These are phyloP conservation scores for Anthopleura xanthogrammica DNA, from an alignment of 92 coral and sea anemone species.

Conservation along the genomic window DNA sequence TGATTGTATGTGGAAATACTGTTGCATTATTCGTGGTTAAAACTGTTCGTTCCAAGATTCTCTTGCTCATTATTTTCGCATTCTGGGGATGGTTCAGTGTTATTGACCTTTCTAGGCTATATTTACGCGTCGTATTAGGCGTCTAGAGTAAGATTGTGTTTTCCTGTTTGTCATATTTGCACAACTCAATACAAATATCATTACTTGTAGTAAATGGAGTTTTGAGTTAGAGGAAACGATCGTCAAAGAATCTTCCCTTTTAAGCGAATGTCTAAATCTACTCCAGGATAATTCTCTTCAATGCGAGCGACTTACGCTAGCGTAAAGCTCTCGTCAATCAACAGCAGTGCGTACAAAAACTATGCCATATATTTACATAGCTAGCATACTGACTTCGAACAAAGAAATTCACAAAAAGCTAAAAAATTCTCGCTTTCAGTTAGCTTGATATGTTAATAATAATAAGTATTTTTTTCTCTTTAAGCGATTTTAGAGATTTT, in stretches of 20 bases:
- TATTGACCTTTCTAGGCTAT: conserved; percentile 21
- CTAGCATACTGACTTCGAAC: conserved; percentile 1
- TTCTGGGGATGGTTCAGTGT: conserved; percentile 16
- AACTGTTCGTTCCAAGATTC: neutral
- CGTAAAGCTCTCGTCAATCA: neutral
- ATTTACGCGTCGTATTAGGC: conserved; percentile 5
- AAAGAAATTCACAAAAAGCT: neutral
- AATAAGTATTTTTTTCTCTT: neutral
- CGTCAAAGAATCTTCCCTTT: neutral
- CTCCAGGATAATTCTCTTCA: neutral
- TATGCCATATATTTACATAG: conserved; percentile 1
- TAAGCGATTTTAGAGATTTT: neutral
- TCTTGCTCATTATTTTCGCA: neutral
- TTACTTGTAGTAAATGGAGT: neutral
- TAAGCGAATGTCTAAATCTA: neutral
- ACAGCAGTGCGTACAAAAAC: neutral
- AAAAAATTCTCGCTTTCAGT: neutral
- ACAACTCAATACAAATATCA: neutral
- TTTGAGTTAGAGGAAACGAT: neutral
- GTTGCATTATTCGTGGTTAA: neutral
- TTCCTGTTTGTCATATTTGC: conserved; percentile 3
- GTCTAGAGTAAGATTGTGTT: neutral
- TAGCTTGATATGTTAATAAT: neutral
- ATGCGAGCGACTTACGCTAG: neutral
- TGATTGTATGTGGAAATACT: neutral